Conservation (phyloP, 2,888 invertebrate species). For the Cryptocephalus moraei region DNA sequence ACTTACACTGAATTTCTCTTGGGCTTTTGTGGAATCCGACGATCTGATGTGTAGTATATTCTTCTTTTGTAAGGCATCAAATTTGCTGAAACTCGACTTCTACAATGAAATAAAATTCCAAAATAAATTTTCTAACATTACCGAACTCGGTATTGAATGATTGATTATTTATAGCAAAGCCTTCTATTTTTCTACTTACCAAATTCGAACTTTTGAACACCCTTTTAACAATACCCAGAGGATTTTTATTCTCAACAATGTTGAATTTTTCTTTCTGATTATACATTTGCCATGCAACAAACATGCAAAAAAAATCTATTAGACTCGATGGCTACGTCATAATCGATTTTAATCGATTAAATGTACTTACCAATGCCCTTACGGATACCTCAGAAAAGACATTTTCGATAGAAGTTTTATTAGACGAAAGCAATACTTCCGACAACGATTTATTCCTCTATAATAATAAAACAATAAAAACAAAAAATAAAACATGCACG, state of each 20-base stretch:
- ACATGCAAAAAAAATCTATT: slow-evolving; percentile 12
- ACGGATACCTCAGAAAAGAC: slow-evolving; percentile 51
- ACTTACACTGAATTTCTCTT: slow-evolving; percentile 58
- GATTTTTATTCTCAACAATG: slow-evolving; percentile 14
- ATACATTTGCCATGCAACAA: slow-evolving; percentile 22
- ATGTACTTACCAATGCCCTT: slow-evolving; percentile 49
- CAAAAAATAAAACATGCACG: slow-evolving; percentile 9
- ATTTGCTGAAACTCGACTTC: slow-evolving; percentile 70
- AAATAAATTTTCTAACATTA: neutral
- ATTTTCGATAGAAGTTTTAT: slow-evolving; percentile 34
- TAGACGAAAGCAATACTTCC: slow-evolving; percentile 32
- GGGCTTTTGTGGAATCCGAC: slow-evolving; percentile 54
- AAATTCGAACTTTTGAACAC: slow-evolving; percentile 13
- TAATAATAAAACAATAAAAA: slow-evolving; percentile 21
- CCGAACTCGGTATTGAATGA: neutral
- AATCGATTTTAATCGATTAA: slow-evolving; percentile 1
- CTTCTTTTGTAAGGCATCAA: slow-evolving; percentile 61
- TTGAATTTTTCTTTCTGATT: slow-evolving; percentile 27
- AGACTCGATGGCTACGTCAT: neutral
- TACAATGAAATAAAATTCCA: slow-evolving; percentile 34
- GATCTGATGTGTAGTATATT: slow-evolving; percentile 56
- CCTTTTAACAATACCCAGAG: slow-evolving; percentile 11
- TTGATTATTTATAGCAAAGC: neutral
- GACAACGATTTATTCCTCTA: slow-evolving; percentile 48
- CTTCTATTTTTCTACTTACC: slow-evolving; percentile 14